These are phyloP conservation scores for Gambusia yucatana DNA, from an alignment of 2,797 vertebrate species.

Conservation along the genomic window DNA sequence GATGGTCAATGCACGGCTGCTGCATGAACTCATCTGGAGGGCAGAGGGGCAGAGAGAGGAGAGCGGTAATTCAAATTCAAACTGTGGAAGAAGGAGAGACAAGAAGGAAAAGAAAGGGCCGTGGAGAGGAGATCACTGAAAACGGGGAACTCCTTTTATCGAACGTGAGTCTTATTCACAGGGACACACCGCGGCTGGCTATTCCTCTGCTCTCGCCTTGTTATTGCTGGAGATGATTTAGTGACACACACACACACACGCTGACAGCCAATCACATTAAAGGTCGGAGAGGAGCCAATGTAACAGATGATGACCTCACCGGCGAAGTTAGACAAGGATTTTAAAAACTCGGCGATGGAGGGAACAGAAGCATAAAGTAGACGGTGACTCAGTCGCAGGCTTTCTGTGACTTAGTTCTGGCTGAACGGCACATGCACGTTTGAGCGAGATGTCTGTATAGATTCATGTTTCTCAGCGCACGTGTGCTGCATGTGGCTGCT, in stretches of 20 bases:
- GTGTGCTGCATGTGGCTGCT: conserved; percentile 19
- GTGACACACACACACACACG: conserved; percentile 51
- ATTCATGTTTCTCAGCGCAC: conserved; percentile 28
- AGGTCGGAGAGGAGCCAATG: conserved; percentile 54
- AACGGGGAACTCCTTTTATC: conserved; percentile 13
- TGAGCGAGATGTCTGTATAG: conserved; percentile 45
- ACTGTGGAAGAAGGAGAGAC: conserved; percentile 1
- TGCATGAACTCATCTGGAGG: conserved; percentile 91
- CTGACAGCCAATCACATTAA: conserved; percentile 56
- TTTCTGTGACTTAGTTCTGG: conserved; percentile 62
- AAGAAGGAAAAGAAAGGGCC: conserved; percentile 1
- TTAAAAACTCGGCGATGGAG: conserved; percentile 14
- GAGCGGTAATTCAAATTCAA: conserved; percentile 12
- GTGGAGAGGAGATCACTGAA: conserved; percentile 25
- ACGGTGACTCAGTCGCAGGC: conserved; percentile 59
- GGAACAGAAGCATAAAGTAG: conserved; percentile 22
- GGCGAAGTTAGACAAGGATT: conserved; percentile 31
- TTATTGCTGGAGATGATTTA: conserved; percentile 50
- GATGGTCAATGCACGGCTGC: conserved; percentile 92
- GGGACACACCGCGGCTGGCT: conserved; percentile 36
- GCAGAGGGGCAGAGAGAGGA: conserved; percentile 22
- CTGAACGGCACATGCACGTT: conserved; percentile 39
- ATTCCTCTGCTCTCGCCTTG: conserved; percentile 35
- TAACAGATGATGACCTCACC: conserved; percentile 55
- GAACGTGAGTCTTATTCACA: conserved; percentile 38